These are phyloP conservation scores for Drosophila kanapiae DNA, from an alignment of 1,140 invertebrate genomes.

Conservation along the genomic window DNA sequence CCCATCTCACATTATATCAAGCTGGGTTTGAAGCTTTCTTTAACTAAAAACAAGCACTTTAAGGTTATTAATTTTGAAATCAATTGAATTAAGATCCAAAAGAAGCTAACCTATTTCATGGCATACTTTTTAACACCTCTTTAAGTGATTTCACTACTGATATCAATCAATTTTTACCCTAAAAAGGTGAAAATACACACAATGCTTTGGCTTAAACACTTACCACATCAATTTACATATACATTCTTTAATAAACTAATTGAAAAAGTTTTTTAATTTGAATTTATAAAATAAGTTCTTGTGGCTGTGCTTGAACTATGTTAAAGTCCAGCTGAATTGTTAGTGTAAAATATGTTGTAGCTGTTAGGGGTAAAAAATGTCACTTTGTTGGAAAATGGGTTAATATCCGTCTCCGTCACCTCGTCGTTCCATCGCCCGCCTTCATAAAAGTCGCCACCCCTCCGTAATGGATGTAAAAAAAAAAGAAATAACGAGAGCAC, in stretches of 20 bases:
- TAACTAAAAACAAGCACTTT: too few relatives aligned
- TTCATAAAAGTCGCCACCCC: conserved; percentile 13
- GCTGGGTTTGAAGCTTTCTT: too few relatives aligned
- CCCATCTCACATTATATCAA: background rate
- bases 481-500: conserved; percentile 17
- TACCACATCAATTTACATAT: background rate
- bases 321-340: background rate
- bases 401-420: conserved; percentile 20
- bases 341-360: background rate
- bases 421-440: background rate
- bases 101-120: background rate
- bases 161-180: background rate
- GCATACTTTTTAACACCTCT: background rate
- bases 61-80: background rate
- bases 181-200: background rate
- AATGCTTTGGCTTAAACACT: background rate
- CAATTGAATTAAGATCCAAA: background rate
- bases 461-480: conserved; percentile 1
- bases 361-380: conserved; percentile 15
- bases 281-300: background rate
- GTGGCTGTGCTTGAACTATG: background rate
- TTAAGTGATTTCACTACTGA: background rate
- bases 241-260: background rate
- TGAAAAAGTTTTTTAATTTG: background rate
- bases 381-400: conserved; percentile 17